Evolutionary conservation across 2,888 invertebrate species (phyloP), one percentile per base, ranked within the genome.

Genomic region (Catocala fraxini): DNA sequence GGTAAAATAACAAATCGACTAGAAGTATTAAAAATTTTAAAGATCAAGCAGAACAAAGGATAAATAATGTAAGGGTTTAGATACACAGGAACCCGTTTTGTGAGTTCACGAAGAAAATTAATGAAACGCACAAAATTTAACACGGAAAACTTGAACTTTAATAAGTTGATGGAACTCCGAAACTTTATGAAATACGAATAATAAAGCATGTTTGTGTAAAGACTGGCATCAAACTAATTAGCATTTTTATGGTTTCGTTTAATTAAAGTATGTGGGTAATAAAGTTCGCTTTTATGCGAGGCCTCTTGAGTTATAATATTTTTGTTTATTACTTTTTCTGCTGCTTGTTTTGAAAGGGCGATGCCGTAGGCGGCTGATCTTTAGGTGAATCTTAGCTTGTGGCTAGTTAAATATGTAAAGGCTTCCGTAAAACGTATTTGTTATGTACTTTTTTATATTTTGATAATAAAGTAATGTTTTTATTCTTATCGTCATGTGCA

Each of bases 161-260:
- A 80, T 80, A 78, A 81, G 64, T 77, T 77, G 47, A 41, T 57
- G 12, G 59, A 77, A 75, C 64, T 78, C 51, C 47, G n/a, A 34
- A 59, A 71, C 48, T 74, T 74, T 43, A 15, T 59, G 58, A 65
- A 64, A 59, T 57, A 66, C 15, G 56, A 64, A 41, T 58, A 71
- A 64, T 70, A 59, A 63, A 62, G 60, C 56, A 68, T 66, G 51
- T 64, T 58, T 70, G 56, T 55, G 45, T 34, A 57, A 65, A 72
- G 57, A 62, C 59, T 70, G 66, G 47, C 47, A 59, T 25, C 51
- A 54, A 60, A 73, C 54, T 72, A 64, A 75, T 72, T 70, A 73
- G 68, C 60, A 72, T 70, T 75, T 65, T 75, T 72, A 69, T 64
- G 62, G 60, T 75, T 72, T 69, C 9, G 58, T 72, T 69, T 75